Evolutionary conservation across 2,113 vertebrate genomes (phyloP), one percentile per base, ranked within the genome.

Genomic region (Myocastor coypus): DNA sequence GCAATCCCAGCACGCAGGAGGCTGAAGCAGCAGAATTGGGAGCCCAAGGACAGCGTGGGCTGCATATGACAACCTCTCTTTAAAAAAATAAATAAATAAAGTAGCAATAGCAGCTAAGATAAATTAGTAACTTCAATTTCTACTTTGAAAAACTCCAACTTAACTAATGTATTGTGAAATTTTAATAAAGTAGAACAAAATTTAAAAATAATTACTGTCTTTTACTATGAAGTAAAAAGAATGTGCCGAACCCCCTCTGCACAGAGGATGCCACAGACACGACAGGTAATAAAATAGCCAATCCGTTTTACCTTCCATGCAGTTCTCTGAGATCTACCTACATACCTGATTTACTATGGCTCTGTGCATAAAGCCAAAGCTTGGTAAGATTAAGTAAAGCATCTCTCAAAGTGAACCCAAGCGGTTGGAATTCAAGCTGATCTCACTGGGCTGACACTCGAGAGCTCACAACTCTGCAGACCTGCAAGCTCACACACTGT

Each of bases 121-220:
- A 73, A 93, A 93, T 57, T 86, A 71, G 16, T 46, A 64, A 75
- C 8, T 50, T 90, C 42, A 91, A 52, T 91, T 94, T 61, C 37
- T 92, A n/a, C 59, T 57, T 57, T 57, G 19, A 78, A 52, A n/a
- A 12, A 89, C 34, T 20, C 1, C 73, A 75, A 71, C 92, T 94
- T 63, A 95, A 40, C 34, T 95, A 57, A 59, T 40, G 77, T 52
- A 81, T 57, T 37, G 9, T 83, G 64, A 95, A 87, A 11, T 91
- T 83, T 89, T 83, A 92, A 82, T 32, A 69, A 20, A 63, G 20
- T 24, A 89, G 73, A 96, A 90, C 83, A 46, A 87, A 90, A 68
- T 77, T 71, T 32, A 13, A 14, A 94, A 91, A 83, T 87, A 19
- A 24, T 37, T 52, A 11, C 50, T 69, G 55, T 88, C n/a, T n/a